phyloP scores from a whole-genome alignment of 2,797 vertebrate genomes.

The Microtus californicus region DNA sequence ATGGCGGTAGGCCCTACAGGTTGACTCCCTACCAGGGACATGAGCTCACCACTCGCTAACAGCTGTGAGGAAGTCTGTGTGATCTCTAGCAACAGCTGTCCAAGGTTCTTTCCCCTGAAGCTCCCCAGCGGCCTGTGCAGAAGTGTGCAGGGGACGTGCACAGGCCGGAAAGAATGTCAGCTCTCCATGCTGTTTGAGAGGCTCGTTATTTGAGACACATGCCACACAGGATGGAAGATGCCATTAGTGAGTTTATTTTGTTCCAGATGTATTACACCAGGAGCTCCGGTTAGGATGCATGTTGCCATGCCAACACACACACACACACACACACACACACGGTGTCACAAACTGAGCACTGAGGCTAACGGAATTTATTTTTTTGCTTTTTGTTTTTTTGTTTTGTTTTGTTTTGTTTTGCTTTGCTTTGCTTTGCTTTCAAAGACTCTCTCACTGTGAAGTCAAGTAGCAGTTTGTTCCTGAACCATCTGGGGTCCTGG shows the following conservation, averaged over 20 bases:
- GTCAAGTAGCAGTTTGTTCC: not conserved
- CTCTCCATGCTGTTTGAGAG: constrained; percentile 58
- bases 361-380: constrained; percentile 1
- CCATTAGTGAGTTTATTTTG: constrained; percentile 70
- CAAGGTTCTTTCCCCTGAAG: constrained; percentile 78
- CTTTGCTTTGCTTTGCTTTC: not conserved
- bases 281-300: constrained; percentile 3
- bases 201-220: constrained; percentile 53
- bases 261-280: constrained; percentile 71
- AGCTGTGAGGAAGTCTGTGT: constrained; percentile 80
- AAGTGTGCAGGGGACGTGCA: constrained; percentile 25
- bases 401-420: not conserved
- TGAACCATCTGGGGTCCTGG: not conserved
- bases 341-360: not conserved
- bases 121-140: constrained; percentile 76
- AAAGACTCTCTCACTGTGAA: constrained; percentile 18
- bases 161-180: constrained; percentile 54
- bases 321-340: not conserved
- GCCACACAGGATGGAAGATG: constrained; percentile 59
- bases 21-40: constrained; percentile 61
- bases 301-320: constrained; percentile 64
- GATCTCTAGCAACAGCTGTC: constrained; percentile 80
- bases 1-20: constrained; percentile 72
- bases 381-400: not conserved
- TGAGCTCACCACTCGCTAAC: constrained; percentile 79